phyloP scores from a whole-genome alignment of 1,140 invertebrate genomes.

The Thalassaphorura encarpata region DNA sequence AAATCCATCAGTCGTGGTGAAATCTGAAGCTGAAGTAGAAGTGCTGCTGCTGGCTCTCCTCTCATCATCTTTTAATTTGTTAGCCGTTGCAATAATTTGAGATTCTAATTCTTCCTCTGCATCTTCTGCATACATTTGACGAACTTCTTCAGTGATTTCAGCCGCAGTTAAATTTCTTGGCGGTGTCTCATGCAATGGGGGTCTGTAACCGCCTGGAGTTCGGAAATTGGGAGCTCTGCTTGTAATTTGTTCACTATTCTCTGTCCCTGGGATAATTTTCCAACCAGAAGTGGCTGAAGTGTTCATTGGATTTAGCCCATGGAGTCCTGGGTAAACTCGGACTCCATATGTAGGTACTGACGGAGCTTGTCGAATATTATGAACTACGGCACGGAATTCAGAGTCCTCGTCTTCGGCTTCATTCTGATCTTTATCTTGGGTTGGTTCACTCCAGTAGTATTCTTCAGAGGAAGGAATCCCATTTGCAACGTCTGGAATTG shows the following conservation, averaged over 20 bases:
- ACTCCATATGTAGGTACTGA: background rate
- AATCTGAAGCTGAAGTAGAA: background rate
- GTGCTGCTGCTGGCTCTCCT: background rate
- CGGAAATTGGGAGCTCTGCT: slow-evolving; percentile 5
- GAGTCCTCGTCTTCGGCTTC: no score
- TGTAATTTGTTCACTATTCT: background rate
- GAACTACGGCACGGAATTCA: background rate
- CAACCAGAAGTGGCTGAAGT: background rate
- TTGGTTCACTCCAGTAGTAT: no score
- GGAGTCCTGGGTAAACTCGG: background rate
- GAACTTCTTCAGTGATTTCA: background rate
- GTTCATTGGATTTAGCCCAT: background rate
- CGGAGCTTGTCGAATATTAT: no score
- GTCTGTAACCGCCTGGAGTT: background rate
- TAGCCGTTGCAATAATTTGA: no score
- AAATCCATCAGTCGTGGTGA: background rate
- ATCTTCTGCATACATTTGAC: slow-evolving; percentile 1
- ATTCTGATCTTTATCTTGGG: no score
- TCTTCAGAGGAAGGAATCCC: no score
- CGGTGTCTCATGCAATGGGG: background rate
- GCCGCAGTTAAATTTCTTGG: slow-evolving; percentile 4
- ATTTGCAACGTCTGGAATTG: no score
- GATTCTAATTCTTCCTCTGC: no score
- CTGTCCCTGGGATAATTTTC: background rate
- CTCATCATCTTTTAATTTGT: background rate